A percentile compares a stretch with the other conserved stretches of the same genome.
phyloP scores from a whole-genome alignment of 1,140 invertebrate genomes.

The Homalodisca vitripennis region DNA sequence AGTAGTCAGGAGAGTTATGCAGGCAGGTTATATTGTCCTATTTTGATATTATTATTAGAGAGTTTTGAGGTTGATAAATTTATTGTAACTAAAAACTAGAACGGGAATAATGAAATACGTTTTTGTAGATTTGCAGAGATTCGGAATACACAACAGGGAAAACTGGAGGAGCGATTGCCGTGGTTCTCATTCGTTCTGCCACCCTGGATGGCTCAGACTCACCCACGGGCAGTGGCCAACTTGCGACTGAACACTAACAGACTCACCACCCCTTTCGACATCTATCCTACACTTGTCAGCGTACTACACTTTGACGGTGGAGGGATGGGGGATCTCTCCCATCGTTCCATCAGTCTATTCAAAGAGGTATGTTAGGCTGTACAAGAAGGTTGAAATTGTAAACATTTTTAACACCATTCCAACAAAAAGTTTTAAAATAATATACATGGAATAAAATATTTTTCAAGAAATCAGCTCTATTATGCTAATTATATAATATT shows the following conservation, averaged over 20 bases:
- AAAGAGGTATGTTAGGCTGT: slow-evolving; percentile 58
- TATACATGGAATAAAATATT: too few relatives aligned
- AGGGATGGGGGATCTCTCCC: slow-evolving; percentile 52
- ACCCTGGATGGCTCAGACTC: slow-evolving; percentile 55
- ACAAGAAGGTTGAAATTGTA: too few relatives aligned
- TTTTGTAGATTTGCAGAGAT: slow-evolving; percentile 79
- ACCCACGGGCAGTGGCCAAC: slow-evolving; percentile 60
- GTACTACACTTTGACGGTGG: slow-evolving; percentile 55
- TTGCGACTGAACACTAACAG: slow-evolving; percentile 65
- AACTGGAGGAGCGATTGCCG: slow-evolving; percentile 85
- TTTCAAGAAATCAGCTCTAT: too few relatives aligned
- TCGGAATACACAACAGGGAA: slow-evolving; percentile 82
- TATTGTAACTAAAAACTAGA: too few relatives aligned
- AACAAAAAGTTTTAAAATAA: too few relatives aligned
- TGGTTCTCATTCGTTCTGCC: slow-evolving; percentile 81
- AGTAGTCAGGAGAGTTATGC: too few relatives aligned
- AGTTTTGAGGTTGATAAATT: too few relatives aligned
- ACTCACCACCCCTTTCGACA: slow-evolving; percentile 79
- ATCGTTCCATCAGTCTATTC: slow-evolving; percentile 69
- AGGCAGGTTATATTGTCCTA: too few relatives aligned
- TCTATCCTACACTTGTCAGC: slow-evolving; percentile 68
- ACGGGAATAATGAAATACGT: too few relatives aligned
- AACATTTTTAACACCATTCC: too few relatives aligned
- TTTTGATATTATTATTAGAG: too few relatives aligned
- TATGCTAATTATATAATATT: too few relatives aligned